phyloP scores from a whole-genome alignment of 2,888 invertebrate species.

The Limnephilus lunatus region DNA sequence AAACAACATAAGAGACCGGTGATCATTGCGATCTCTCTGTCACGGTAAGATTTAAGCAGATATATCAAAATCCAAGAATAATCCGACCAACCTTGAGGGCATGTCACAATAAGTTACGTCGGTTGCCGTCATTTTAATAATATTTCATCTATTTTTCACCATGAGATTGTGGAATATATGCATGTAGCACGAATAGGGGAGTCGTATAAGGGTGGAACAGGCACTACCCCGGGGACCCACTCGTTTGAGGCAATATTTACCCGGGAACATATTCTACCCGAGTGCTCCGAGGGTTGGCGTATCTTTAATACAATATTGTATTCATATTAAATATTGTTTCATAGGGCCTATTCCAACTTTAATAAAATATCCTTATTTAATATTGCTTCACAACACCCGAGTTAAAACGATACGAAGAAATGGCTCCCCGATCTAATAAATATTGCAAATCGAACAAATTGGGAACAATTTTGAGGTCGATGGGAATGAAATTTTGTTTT shows the following conservation, averaged over 20 bases:
- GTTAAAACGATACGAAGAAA: background rate
- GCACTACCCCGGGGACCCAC: conserved; percentile 33
- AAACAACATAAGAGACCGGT: background rate
- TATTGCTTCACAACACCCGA: background rate
- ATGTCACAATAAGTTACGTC: background rate
- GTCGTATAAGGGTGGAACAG: conserved; percentile 16
- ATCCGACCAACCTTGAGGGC: background rate
- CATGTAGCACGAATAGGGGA: background rate
- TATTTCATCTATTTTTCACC: background rate
- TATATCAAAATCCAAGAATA: background rate
- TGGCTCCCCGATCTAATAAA: background rate
- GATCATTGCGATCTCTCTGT: too few species aligned
- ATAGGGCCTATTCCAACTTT: background rate
- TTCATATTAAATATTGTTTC: background rate
- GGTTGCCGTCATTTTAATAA: background rate
- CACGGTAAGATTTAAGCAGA: background rate
- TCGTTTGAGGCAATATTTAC: conserved; percentile 44
- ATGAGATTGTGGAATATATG: background rate
- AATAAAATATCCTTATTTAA: background rate
- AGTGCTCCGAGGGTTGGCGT: conserved; percentile 17
- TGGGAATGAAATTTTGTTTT: background rate
- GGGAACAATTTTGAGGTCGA: background rate
- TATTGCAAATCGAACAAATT: background rate
- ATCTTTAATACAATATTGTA: conserved; percentile 11
- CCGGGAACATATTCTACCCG: conserved; percentile 26